Evolutionary conservation across 2,888 invertebrate genomes (phyloP).

Genomic region (Oxyscelio sp.): DNA sequence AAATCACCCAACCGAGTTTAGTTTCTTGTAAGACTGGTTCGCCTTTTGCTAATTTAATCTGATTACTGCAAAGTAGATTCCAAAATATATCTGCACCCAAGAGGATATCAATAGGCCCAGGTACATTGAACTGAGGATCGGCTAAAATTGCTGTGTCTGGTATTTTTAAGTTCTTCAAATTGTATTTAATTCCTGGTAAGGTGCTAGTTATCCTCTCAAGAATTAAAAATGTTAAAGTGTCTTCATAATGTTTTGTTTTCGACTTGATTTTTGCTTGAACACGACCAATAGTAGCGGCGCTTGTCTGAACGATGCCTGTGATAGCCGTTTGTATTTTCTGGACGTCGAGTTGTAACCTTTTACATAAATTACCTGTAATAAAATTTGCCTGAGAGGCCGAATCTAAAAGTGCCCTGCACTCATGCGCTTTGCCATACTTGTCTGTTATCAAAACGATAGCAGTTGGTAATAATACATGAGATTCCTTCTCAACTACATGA

Average conservation of each 20-base stretch:
- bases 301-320: no score
- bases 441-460: constrained; percentile 13
- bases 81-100: constrained; percentile 31
- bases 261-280: no score
- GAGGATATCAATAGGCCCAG: constrained; percentile 16
- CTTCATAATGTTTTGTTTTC: no score
- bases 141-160: neutral
- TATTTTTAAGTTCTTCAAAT: neutral
- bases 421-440: constrained; percentile 5
- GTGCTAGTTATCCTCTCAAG: no score
- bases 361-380: constrained; percentile 43
- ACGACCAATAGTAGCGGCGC: no score
- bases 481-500: neutral
- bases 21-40: constrained; percentile 30
- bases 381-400: constrained; percentile 57
- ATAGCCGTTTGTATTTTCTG: neutral
- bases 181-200: no score
- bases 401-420: constrained; percentile 47
- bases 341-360: neutral
- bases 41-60: neutral
- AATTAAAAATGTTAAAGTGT: no score
- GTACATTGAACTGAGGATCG: constrained; percentile 15
- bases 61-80: constrained; percentile 16
- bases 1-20: constrained; percentile 21
- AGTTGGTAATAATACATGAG: constrained; percentile 22